Base-by-base conservation (phyloP, 2,888 invertebrate genomes). In the Nomada lathburiana region DNA sequence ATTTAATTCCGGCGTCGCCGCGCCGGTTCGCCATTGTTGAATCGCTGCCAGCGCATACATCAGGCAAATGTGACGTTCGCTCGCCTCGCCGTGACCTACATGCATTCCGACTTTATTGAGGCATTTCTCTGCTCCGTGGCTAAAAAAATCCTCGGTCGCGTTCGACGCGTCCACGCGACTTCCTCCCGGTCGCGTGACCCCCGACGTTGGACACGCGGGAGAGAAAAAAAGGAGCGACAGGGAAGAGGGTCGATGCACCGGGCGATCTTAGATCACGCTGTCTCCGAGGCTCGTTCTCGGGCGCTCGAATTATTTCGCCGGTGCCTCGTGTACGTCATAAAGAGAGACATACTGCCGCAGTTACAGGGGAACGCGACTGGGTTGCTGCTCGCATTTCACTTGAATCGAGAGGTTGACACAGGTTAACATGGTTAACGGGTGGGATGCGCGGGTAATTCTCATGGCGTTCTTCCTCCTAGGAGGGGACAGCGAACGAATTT, bases 51-150 rank as follows among this genome's bases (percentile, higher is more conserved):
- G 72, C 80, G 57, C 82, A 78, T 89, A 82, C 78, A 88, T 88
- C 87, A 76, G 83, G 82, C 79, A 83, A 87, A 87, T 81, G 87
- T 77, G 78, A 80, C 76, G 82, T 80, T 71, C 70, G 76, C 67
- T 80, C 82, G 83, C 64, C 80, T 86, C 76, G 82, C 89, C 89
- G 78, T 88, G 88, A 88, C 88, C 88, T 89, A 88, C 87, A 89
- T 89, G 88, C 87, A 83, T 86, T 74, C 89, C 87, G 68, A 64
- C 69, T 84, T 88, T 88, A 88, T 87, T 78, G 88, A 86, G 89
- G 84, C 75, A 86, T 87, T 85, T 78, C 85, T 59, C 50, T n/a
- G 47, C 5, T 0, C 42, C 47, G 23, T 76, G 20, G 62, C n/a
- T 7, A 47, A 55, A 57, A 26, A 26, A 63, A 76, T 76, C 62